Base-by-base conservation (phyloP, 2,797 vertebrate genomes). In the Simalia tracyae region DNA sequence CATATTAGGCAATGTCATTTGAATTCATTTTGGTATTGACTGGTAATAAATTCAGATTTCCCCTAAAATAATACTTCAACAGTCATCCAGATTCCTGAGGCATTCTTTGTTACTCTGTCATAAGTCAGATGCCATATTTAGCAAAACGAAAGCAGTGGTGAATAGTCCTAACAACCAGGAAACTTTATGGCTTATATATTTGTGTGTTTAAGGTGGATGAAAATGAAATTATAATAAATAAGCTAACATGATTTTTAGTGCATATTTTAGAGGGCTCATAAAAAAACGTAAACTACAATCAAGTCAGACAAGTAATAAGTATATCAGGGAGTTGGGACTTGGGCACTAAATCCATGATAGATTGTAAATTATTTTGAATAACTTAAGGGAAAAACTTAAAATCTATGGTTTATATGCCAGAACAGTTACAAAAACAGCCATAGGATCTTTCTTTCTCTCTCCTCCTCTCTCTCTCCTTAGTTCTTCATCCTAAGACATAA, bases 321-420 rank as follows among this genome's bases (percentile, higher is more conserved):
- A 56, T 93, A 28, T 2, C 42, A 84, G 36, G 84, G 93, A 93
- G 59, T 94, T 96, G 90, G 88, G 88, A 92, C 95, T 96, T 95
- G 93, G 95, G 76, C 90, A 91, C 46, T 91, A 91, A 86, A 86
- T 91, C 94, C 94, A 94, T 93, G 95, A 94, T 92, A 90, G 92
- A 86, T 88, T 93, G 85, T 96, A 93, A 96, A 95, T 95, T 95
- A 76, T 89, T 96, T 96, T 96, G 96, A 95, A 93, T 81, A 76
- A 92, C 90, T 61, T 24, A 60, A 72, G 92, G 90, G 59, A 92
- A 4, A 92, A 64, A 3, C 90, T 46, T 93, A 92, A 90, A 88
- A 91, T 92, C 6, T 46, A 90, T 9, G 7, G 26, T 84, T n/a
- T 64, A 64, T 90, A 22, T 76, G 68, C 17, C 36, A 28, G 42